These are phyloP conservation scores for Yponomeuta plumbellus DNA, from an alignment of 2,888 invertebrate genomes.

Conservation along the genomic window DNA sequence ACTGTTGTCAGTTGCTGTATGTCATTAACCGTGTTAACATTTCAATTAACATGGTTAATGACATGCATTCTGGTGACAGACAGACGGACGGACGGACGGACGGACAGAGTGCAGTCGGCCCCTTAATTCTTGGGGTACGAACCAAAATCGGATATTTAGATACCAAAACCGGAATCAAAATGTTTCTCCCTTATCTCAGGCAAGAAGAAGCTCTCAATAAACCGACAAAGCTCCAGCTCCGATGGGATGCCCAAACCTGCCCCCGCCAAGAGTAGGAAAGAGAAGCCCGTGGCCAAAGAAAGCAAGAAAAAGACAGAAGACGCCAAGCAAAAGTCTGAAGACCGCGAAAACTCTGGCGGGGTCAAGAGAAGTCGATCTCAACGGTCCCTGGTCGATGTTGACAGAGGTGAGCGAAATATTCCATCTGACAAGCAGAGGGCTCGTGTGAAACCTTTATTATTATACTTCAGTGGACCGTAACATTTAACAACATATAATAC, in stretches of 20 bases:
- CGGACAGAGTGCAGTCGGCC: too few relatives aligned
- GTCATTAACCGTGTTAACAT: too few relatives aligned
- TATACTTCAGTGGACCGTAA: too few relatives aligned
- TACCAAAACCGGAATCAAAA: too few relatives aligned
- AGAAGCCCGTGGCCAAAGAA: conserved; percentile 24
- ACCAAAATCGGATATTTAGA: too few relatives aligned
- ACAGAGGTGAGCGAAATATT: conserved; percentile 43
- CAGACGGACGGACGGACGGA: too few relatives aligned
- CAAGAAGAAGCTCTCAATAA: conserved; percentile 51
- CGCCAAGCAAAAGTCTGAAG: conserved; percentile 30
- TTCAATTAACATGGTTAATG: too few relatives aligned
- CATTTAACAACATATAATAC: too few relatives aligned
- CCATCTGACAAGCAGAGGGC: not conserved
- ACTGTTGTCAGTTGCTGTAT: too few relatives aligned
- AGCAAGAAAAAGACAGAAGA: conserved; percentile 23
- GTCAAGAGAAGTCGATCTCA: conserved; percentile 61
- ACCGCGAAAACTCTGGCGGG: conserved; percentile 27
- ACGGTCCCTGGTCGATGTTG: conserved; percentile 54
- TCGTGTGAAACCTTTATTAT: too few relatives aligned
- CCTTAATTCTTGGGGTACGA: too few relatives aligned
- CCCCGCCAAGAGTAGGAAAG: conserved; percentile 28
- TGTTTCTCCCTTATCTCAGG: conserved; percentile 30
- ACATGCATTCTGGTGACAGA: too few relatives aligned
- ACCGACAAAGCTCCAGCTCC: conserved; percentile 28
- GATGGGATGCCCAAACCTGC: conserved; percentile 27